These are phyloP conservation scores for Hartigia nigra DNA, from an alignment of 2,888 invertebrate species.

Conservation along the genomic window DNA sequence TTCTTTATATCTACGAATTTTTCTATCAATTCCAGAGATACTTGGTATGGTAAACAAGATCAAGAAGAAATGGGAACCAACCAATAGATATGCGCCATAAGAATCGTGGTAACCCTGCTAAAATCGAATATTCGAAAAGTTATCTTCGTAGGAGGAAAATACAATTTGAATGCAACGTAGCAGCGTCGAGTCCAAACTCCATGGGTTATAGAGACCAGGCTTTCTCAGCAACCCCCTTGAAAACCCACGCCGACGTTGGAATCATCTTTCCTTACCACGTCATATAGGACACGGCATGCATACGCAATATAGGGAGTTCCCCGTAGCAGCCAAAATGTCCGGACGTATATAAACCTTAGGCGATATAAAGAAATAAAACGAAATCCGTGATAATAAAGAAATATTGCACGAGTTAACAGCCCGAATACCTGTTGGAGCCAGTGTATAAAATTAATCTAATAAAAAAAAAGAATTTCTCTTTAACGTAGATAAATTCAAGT, in stretches of 20 bases:
- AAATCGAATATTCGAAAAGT: slow-evolving; percentile 32
- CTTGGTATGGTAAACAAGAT: neutral
- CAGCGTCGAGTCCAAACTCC: slow-evolving; percentile 20
- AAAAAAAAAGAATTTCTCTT: neutral
- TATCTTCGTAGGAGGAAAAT: slow-evolving; percentile 32
- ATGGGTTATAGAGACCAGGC: neutral
- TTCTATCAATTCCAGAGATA: neutral
- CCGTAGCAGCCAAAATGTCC: slow-evolving; percentile 35
- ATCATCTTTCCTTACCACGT: slow-evolving; percentile 19
- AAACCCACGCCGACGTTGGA: slow-evolving; percentile 3
- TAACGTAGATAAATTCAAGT: neutral
- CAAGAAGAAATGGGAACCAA: neutral
- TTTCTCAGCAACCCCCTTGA: neutral
- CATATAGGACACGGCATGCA: slow-evolving; percentile 41
- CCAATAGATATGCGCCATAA: neutral
- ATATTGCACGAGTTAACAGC: neutral
- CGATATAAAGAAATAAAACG: neutral
- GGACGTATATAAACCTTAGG: slow-evolving; percentile 22
- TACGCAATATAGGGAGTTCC: slow-evolving; percentile 38
- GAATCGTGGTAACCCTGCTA: neutral
- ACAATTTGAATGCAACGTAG: slow-evolving; percentile 47
- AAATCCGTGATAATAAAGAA: neutral
- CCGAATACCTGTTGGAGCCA: neutral
- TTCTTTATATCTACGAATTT: neutral
- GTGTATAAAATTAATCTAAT: neutral